Base-by-base conservation (phyloP, 2,888 invertebrate species). In the Drepanosiphum platanoidis region DNA sequence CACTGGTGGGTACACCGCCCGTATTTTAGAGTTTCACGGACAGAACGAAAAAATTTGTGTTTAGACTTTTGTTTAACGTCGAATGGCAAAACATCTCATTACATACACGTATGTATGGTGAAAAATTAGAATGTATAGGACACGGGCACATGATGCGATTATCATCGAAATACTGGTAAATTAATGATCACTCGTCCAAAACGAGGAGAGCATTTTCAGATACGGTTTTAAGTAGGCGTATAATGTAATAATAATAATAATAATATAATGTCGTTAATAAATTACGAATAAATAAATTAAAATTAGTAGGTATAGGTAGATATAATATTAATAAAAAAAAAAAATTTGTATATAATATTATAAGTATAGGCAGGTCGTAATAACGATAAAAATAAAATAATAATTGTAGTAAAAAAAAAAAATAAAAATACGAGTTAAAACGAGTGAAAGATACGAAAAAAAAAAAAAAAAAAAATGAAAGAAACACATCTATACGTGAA, bases 271-370 rank as follows among this genome's bases (percentile, higher is more conserved):
- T 74, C 32, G 34, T 74, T 52, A 74, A 52, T 74, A 74, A 74
- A 52, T 74, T 52, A 74, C 52, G 27, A 27, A 64, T 27, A 52
- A 39, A 74, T 74, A 34, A 74, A 74, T 74, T 52, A 52, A 52
- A 74, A 52, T 74, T 74, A 74, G 52, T 74, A 52, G 74, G 74
- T 52, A n/a, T n/a, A 74, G 46, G 27, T 34, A 52, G 11, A 18
- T 71, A 71, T 27, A n/a, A 39, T n/a, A n/a, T 27, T 71, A 42
- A 72, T 30, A 32, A 18, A 27, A 32, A 66, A 70, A 36, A n/a
- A 70, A 70, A 72, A 0, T 15, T 42, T 11, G 46, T 46, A 46
- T 42, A 74, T 42, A 32, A 13, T 34, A 34, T 64, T 46, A 46
- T 46, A 34, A 66, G 46, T 13, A 46, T 27, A n/a, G 18, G n/a